A percentile compares a stretch with the other conserved stretches of the same genome.
These are phyloP conservation scores for Crocodylus rhombifer DNA, from an alignment of 2,797 vertebrate species.

Conservation along the genomic window DNA sequence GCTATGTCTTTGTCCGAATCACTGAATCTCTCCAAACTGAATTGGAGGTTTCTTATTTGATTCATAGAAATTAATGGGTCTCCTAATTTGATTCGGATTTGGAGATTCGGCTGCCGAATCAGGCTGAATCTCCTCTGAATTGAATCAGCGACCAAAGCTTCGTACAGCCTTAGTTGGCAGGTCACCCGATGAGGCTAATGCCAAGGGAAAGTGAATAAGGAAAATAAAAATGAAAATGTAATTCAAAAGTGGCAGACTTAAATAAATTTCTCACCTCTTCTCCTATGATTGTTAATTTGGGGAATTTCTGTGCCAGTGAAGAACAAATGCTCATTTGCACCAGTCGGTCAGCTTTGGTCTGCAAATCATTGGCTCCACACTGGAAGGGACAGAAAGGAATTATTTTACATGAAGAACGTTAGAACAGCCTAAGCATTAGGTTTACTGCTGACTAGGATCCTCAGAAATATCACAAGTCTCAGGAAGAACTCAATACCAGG, in stretches of 20 bases:
- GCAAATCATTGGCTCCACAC: conserved; percentile 92
- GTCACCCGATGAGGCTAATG: background rate
- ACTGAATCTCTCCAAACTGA: too few relatives aligned
- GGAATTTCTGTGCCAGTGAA: conserved; percentile 90
- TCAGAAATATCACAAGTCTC: background rate
- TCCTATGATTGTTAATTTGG: conserved; percentile 94
- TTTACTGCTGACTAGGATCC: background rate
- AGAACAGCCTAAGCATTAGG: background rate
- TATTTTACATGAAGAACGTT: background rate
- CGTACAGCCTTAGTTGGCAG: background rate
- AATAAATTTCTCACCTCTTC: conserved; percentile 89
- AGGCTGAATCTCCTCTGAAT: too few relatives aligned
- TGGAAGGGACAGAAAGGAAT: conserved; percentile 60
- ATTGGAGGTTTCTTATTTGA: too few relatives aligned
- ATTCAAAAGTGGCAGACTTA: background rate
- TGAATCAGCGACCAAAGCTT: too few relatives aligned
- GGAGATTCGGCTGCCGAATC: background rate
- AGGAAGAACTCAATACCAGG: background rate
- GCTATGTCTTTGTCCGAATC: too few relatives aligned
- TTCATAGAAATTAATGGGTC: too few relatives aligned
- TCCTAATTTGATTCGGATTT: background rate
- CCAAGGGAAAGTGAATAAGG: background rate
- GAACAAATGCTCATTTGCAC: conserved; percentile 95
- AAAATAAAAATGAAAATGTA: background rate
- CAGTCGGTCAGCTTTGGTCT: conserved; percentile 95